Evolutionary conservation across 2,888 invertebrate species (phyloP), one percentile per base, ranked within the genome.

Genomic region (Eilema sororculum): DNA sequence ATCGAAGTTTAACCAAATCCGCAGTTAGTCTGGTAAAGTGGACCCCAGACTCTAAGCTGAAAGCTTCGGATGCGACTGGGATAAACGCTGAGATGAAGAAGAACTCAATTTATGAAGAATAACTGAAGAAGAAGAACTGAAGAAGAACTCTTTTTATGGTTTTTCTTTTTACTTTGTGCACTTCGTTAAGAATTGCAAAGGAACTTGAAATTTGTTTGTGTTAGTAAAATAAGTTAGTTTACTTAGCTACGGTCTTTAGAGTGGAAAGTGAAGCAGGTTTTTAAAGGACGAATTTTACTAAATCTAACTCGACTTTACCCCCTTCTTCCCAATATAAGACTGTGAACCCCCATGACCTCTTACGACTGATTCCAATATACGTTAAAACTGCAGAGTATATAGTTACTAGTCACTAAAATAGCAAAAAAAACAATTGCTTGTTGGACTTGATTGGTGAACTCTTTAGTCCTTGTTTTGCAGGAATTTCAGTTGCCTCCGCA

Each of bases 341-440:
- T 4, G 41, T 37, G 37, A 37, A 37, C 16, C 20, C 20, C 20
- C n/a, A n/a, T 52, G 52, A 52, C 20, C 52, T 52, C n/a, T 46
- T 6, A 20, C n/a, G n/a, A n/a, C 9, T 52, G 52, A 52, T 9
- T 52, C 20, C 52, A n/a, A 52, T 52, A 52, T n/a, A 46, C 46
- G 20, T 20, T 20, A 20, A 46, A 20, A 46, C 1, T 5, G 69
- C 78, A 75, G 60, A 66, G 68, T 60, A 67, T 52, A 41, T 59
- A 68, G 70, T 72, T 69, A 65, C 63, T 73, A 72, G 37, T 62
- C 62, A 72, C 70, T 28, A 28, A 2, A 5, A 75, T 69, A 75
- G 70, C 73, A 78, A 73, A 78, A 73, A 78, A 78, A 76, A 41
- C 73, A 72, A 72, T 72, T 63, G 73, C 67, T 67, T 69, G 69